A percentile compares a stretch with the other conserved stretches of the same genome.
Evolutionary conservation across 2,888 invertebrate genomes (phyloP).

Genomic region (Chaetogeoica ovagalla): DNA sequence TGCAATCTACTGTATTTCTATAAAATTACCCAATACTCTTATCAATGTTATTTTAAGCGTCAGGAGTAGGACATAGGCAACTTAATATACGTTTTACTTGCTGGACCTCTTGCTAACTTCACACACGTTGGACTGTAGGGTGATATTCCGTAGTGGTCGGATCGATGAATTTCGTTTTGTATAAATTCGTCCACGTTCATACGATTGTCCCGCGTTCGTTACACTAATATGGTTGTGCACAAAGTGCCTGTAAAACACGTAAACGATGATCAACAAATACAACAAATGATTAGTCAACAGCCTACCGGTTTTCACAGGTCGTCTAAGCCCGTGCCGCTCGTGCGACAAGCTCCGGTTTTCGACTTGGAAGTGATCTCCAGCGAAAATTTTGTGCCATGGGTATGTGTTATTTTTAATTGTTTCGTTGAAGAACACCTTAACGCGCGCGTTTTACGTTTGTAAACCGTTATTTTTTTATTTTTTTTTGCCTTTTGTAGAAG

Average conservation of each 20-base stretch:
- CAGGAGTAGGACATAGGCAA: too few species aligned
- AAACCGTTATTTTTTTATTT: constrained; percentile 34
- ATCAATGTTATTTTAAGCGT: too few species aligned
- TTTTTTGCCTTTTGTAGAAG: constrained; percentile 59
- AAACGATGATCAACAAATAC: constrained; percentile 39
- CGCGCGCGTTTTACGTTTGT: background rate
- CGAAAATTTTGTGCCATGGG: constrained; percentile 47
- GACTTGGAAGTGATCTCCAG: constrained; percentile 46
- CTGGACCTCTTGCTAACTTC: too few species aligned
- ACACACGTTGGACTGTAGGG: too few species aligned
- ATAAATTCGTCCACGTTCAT: background rate
- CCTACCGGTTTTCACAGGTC: constrained; percentile 28
- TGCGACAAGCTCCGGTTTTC: constrained; percentile 44
- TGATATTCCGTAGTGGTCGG: background rate
- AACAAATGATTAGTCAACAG: constrained; percentile 38
- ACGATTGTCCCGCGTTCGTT: background rate
- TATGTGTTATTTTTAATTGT: background rate
- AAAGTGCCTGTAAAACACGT: constrained; percentile 33
- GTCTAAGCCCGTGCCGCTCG: constrained; percentile 37
- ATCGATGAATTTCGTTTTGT: background rate
- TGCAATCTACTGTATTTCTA: too few species aligned
- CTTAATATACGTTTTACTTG: too few species aligned
- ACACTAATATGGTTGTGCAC: constrained; percentile 33
- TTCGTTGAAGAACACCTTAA: background rate
- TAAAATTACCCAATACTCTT: too few species aligned